Percentiles rank a stretch among this genome's conserved stretches.
phyloP scores from a whole-genome alignment of 1,140 invertebrate genomes.

The Thaumatotibia leucotreta region DNA sequence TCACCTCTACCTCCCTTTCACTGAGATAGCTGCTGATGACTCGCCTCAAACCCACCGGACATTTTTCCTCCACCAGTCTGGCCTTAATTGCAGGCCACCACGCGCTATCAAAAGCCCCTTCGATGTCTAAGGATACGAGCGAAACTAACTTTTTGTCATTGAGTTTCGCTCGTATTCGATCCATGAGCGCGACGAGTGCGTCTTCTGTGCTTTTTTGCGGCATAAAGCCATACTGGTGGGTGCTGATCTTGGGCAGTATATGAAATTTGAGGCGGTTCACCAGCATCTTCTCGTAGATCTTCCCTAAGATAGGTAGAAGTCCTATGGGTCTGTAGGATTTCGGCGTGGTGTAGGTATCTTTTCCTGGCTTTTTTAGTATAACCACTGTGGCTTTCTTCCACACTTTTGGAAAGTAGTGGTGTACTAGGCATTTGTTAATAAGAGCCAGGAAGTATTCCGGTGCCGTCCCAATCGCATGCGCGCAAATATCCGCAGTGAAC shows the following conservation, averaged over 20 bases:
- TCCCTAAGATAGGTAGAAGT: conserved; percentile 12
- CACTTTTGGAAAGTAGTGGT: background rate
- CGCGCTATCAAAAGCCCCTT: background rate
- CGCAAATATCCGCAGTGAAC: background rate
- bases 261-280: background rate
- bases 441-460: background rate
- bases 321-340: conserved; percentile 17
- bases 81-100: background rate
- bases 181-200: conserved; percentile 2
- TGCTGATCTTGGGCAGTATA: conserved; percentile 3
- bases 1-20: background rate
- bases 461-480: background rate
- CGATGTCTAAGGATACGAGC: background rate
- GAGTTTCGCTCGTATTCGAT: background rate
- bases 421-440: background rate
- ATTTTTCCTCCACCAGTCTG: background rate
- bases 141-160: background rate
- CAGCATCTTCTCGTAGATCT: conserved; percentile 16
- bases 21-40: background rate
- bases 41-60: no score
- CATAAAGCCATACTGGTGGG: conserved; percentile 14
- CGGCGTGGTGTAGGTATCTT: background rate
- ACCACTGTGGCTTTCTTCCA: conserved; percentile 16
- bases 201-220: conserved; percentile 18
- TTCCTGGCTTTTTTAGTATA: conserved; percentile 6